Percentiles rank a stretch among this genome's conserved stretches.
These are phyloP conservation scores for Gymnothorax reevesii DNA, from an alignment of 2,797 vertebrate genomes.

Conservation along the genomic window DNA sequence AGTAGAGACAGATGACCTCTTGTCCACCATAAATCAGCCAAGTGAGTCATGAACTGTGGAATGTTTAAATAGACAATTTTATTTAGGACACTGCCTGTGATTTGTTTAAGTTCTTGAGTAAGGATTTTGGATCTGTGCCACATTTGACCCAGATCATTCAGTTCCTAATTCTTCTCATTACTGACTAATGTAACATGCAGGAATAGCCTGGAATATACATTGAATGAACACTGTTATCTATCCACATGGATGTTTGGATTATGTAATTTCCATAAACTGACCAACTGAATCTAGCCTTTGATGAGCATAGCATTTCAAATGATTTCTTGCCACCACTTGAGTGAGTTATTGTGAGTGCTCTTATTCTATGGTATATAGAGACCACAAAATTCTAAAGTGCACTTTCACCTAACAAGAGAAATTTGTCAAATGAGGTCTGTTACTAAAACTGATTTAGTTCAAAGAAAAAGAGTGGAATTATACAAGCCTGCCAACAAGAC, in stretches of 20 bases:
- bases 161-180: neutral
- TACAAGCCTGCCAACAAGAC: neutral
- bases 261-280: too few species aligned
- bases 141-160: neutral
- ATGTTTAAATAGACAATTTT: constrained; percentile 1
- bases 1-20: neutral
- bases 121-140: too few species aligned
- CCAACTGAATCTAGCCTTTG: neutral
- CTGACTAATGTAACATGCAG: neutral
- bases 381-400: neutral
- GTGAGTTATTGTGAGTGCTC: neutral
- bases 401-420: neutral
- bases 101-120: neutral
- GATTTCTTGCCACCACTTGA: neutral
- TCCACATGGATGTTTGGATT: neutral
- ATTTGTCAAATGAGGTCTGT: neutral
- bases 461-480: neutral
- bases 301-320: neutral
- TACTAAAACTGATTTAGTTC: neutral
- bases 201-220: neutral
- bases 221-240: neutral
- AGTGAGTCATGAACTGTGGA: neutral
- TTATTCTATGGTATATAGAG: neutral
- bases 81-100: constrained; percentile 2
- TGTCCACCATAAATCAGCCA: neutral